A percentile compares a stretch with the other conserved stretches of the same genome.
Conservation (phyloP, 2,797 vertebrate species). For the Lepilemur septentrionalis region DNA sequence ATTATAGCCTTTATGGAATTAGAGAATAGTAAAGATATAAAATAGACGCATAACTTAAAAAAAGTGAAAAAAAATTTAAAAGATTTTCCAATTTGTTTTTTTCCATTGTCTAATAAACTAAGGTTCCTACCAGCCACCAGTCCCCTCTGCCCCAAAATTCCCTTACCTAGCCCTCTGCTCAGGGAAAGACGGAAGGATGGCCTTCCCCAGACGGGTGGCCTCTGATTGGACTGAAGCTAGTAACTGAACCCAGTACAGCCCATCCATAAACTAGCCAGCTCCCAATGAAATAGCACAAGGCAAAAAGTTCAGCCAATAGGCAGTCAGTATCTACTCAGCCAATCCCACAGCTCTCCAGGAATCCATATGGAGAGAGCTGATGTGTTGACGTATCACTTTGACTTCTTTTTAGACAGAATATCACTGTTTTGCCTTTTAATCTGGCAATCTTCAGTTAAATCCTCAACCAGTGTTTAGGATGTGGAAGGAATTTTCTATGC, state of each 20-base stretch:
- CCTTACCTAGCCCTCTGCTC: not conserved
- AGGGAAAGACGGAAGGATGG: not conserved
- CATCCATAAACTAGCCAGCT: not conserved
- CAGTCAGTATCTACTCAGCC: not conserved
- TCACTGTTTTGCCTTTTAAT: not conserved
- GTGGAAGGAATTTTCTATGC: not conserved
- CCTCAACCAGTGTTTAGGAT: not conserved
- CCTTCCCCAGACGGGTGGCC: not conserved
- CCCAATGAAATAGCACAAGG: not conserved
- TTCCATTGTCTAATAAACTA: not conserved
- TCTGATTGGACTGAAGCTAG: not conserved
- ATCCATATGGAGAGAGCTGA: not conserved
- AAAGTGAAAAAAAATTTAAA: not conserved
- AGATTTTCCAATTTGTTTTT: not conserved
- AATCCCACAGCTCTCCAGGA: not conserved
- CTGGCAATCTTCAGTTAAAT: not conserved
- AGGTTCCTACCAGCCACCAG: not conserved
- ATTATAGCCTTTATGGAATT: not conserved
- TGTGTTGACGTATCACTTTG: not conserved
- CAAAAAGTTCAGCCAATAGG: not conserved
- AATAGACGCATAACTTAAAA: not conserved
- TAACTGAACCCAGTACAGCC: not conserved
- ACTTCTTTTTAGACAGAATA: not conserved
- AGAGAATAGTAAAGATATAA: not conserved
- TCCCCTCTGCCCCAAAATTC: fast-evolving